These are phyloP conservation scores for Dicyrtomina minuta DNA, from an alignment of 2,888 invertebrate genomes.

Conservation along the genomic window DNA sequence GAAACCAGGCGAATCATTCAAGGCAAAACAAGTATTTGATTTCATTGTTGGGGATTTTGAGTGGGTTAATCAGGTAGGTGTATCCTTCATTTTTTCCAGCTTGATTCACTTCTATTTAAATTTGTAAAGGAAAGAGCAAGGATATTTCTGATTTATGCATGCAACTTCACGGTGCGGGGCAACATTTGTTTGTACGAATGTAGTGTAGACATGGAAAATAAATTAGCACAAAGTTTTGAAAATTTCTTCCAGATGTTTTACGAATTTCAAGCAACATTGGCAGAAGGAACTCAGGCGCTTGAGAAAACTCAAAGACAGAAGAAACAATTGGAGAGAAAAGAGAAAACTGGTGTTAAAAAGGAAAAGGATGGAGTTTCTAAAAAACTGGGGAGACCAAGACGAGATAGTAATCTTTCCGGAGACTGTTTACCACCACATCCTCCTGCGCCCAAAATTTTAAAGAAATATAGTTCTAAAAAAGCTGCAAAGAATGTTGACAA, in stretches of 20 bases:
- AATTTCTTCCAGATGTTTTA: slow-evolving; percentile 19
- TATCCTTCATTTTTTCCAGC: not conserved
- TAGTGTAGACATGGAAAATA: not conserved
- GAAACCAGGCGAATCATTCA: not conserved
- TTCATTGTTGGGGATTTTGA: slow-evolving; percentile 5
- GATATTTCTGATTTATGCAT: too few relatives aligned
- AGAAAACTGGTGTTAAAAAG: not conserved
- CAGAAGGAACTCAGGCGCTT: slow-evolving; percentile 1
- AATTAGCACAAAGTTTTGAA: not conserved
- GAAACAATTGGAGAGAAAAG: not conserved
- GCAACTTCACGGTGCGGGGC: too few relatives aligned
- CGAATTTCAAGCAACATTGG: slow-evolving; percentile 21
- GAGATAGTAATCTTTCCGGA: not conserved
- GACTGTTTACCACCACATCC: not conserved
- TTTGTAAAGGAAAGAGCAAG: not conserved
- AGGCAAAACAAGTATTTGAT: not conserved
- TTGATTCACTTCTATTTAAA: too few relatives aligned
- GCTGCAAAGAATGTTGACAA: not conserved
- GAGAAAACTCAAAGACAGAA: not conserved
- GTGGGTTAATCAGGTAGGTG: not conserved
- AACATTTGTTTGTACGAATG: not conserved
- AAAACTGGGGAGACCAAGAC: not conserved
- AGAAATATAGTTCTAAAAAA: not conserved
- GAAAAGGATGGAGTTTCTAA: not conserved
- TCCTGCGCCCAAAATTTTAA: not conserved